Conservation (phyloP, 2,888 invertebrate species). For the Ennomos fuscantarius region DNA sequence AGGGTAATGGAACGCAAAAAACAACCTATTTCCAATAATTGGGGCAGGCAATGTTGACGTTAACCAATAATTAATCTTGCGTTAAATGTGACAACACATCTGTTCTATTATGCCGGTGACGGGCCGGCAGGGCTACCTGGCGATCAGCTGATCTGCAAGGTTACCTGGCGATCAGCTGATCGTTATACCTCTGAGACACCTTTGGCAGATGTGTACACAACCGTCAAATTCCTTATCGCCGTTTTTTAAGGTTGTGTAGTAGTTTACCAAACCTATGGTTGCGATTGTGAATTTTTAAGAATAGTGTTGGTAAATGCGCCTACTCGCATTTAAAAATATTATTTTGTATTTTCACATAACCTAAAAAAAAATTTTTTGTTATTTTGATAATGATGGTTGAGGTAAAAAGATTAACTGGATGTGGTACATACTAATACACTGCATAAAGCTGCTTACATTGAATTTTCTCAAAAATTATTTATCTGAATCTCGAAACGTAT, state of each 20-base stretch:
- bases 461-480: no score
- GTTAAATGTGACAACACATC: conserved; percentile 5
- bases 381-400: no score
- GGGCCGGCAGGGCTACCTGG: neutral
- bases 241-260: neutral
- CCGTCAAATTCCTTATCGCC: conserved; percentile 12
- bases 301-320: no score
- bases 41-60: conserved; percentile 8
- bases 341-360: no score
- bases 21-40: conserved; percentile 20
- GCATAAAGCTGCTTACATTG: no score
- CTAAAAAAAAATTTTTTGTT: no score
- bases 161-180: conserved; percentile 16
- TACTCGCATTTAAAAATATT: no score
- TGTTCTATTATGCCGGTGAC: conserved; percentile 1
- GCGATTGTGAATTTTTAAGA: no score
- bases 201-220: conserved; percentile 24
- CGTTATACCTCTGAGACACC: conserved; percentile 4
- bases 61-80: conserved; percentile 1
- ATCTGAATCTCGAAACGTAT: no score
- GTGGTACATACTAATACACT: no score
- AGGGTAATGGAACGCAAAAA: conserved; percentile 18
- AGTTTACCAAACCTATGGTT: no score
- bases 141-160: conserved; percentile 15
- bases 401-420: no score